Evolutionary conservation across 2,888 invertebrate genomes (phyloP), one percentile per base, ranked within the genome.

Genomic region (Agelastica alni): DNA sequence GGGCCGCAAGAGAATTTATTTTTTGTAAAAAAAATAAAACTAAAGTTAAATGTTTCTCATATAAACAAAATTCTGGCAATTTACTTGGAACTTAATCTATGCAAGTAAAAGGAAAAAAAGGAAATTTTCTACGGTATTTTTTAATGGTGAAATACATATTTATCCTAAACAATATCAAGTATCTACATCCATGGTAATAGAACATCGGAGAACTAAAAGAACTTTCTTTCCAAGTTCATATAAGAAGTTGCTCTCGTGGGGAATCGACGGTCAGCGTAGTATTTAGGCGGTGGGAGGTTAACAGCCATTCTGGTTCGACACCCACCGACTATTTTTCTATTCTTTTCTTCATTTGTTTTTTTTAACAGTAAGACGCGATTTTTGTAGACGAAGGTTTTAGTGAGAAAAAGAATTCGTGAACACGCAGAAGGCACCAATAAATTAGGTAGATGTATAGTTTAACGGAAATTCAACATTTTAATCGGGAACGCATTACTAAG

Each of bases 211-310:
- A 18, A 37, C 37, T 18, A 7, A 62, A 63, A 63, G 58, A 67
- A 66, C 67, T 69, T 69, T 67, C 7, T 39, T 67, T 68, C 65
- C 61, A 61, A 69, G 68, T 68, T 63, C 68, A 70, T 74, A 73
- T 73, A 74, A 75, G 72, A 71, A 74, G 73, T 74, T 70, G 70
- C 60, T 68, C 73, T 70, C 74, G 53, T 60, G 73, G 68, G 74
- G 69, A 70, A 72, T 72, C 71, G 71, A 71, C 62, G 59, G 63
- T 68, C 62, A 63, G 67, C 65, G 67, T 65, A 65, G 66, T 68
- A 70, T 69, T 68, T 67, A 63, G 65, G 67, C 67, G 69, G 70
- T 69, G 65, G 63, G 68, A 68, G 69, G 69, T 69, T 72, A 72
- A 72, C 68, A 67, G 69, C 70, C 63, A 70, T 72, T 71, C 69